Base-by-base conservation (phyloP, 2,113 vertebrate species). In the Herpailurus yagouaroundi region DNA sequence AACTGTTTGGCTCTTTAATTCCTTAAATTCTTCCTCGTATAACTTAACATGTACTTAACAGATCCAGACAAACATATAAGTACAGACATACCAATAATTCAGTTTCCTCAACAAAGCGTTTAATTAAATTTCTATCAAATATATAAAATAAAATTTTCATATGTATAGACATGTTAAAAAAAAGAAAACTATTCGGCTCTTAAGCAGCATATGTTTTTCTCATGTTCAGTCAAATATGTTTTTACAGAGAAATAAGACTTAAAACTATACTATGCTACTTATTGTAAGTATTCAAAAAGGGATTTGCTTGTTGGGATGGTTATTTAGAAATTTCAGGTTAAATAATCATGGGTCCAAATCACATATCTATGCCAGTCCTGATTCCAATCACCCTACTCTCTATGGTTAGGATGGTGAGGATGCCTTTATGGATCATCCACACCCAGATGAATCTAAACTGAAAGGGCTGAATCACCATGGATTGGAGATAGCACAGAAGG, bases 161-260 rank as follows among this genome's bases (percentile, higher is more conserved):
- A 98, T 95, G 81, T 87, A 92, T 96, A 98, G 98, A 97, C 18
- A 74, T 83, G 97, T 99, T 99, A 99, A 45, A 45, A 45, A 45
- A 45, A 41, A 41, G 38, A 79, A 93, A 97, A 77, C 12, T 48
- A 15, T 57, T 88, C 3, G 93, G 68, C 63, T 84, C 36, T 80
- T 84, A 87, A 66, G 12, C 27, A 63, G 45, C n/a, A 29, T 19
- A 64, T n/a, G 33, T 55, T 85, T 85, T 94, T 48, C 48, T 55
- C 33, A 91, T 38, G 41, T 55, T n/a, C 38, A 55, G 55, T 27
- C 2, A 89, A 41, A 45, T 50, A 89, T 14, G 12, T 93, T 86
- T 95, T 66, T 93, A 50, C 2, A 73, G 15, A 93, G 2, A 89
- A 96, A 68, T 18, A 69, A 84, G 25, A 90, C 27, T 18, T 73